Evolutionary conservation across 2,888 invertebrate species (phyloP).

Genomic region (Sepioteuthis lessoniana): DNA sequence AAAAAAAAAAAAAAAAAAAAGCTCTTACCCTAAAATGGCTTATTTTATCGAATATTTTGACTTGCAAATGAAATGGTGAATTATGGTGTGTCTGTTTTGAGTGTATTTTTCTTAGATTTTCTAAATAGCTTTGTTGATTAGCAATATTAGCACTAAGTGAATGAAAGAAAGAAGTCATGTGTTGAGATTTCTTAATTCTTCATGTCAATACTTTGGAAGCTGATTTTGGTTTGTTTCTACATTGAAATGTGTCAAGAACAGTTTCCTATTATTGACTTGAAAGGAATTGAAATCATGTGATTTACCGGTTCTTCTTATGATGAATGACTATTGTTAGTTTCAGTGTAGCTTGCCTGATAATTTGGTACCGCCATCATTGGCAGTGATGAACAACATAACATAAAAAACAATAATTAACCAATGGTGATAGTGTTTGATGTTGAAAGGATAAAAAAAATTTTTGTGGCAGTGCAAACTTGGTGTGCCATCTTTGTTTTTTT

Average conservation of each 20-base stretch:
- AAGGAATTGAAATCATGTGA: background rate
- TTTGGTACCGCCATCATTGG: background rate
- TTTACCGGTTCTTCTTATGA: background rate
- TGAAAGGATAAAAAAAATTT: background rate
- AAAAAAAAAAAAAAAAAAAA: background rate
- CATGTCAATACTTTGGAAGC: background rate
- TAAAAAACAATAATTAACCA: background rate
- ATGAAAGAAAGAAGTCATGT: background rate
- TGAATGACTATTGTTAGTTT: too few relatives aligned
- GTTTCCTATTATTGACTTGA: background rate
- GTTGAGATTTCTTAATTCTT: background rate
- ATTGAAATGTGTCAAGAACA: background rate
- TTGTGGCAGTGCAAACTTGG: slow-evolving; percentile 17
- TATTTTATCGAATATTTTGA: background rate
- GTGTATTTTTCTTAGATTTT: background rate
- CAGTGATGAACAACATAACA: background rate
- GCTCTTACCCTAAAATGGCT: background rate
- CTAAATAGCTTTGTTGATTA: background rate
- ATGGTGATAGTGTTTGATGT: background rate
- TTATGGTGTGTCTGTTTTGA: background rate
- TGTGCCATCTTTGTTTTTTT: background rate
- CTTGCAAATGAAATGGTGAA: too few relatives aligned
- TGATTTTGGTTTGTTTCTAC: too few relatives aligned
- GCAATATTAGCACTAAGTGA: background rate
- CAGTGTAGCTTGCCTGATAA: background rate